Conservation (phyloP, 37 sponge, comb jelly and placozoan genomes). For the Ephydatia muelleri region DNA sequence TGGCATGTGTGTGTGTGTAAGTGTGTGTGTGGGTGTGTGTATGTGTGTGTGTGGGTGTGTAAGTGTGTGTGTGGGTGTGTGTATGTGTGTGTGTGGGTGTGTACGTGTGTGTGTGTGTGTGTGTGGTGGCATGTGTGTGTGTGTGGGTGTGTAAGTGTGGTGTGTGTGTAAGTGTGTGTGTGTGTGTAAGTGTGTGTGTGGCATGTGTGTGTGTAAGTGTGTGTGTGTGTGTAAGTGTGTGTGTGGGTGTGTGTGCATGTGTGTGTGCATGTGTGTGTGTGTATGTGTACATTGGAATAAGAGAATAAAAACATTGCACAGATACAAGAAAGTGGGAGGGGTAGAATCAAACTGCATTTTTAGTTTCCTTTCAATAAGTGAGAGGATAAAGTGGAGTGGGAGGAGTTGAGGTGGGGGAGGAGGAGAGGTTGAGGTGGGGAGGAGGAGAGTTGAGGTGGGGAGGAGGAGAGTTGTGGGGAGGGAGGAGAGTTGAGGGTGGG, state of each 20-base stretch:
- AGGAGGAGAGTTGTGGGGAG: too few relatives aligned
- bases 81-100: not conserved
- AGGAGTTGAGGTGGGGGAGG: too few relatives aligned
- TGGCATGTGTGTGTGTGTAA: constrained; percentile 9
- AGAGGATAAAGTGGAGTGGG: too few relatives aligned
- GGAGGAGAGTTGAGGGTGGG: too few relatives aligned
- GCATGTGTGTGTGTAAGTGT: not conserved
- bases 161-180: not conserved
- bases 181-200: too few relatives aligned
- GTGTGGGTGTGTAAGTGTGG: constrained; percentile 13
- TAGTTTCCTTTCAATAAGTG: not conserved
- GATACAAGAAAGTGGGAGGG: not conserved
- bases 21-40: constrained; percentile 2
- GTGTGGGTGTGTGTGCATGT: constrained; percentile 12
- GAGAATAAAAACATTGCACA: not conserved
- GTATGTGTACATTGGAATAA: not conserved
- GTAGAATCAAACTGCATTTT: not conserved
- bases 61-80: constrained; percentile 39
- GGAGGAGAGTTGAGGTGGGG: too few relatives aligned
- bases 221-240: constrained; percentile 51
- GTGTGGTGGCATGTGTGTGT: constrained; percentile 9
- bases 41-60: not conserved
- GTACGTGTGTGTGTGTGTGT: constrained; percentile 48
- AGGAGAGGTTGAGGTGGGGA: not conserved
- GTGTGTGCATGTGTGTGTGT: not conserved